Conservation (phyloP, 2,113 vertebrate genomes). For the Chinchilla lanigera region DNA sequence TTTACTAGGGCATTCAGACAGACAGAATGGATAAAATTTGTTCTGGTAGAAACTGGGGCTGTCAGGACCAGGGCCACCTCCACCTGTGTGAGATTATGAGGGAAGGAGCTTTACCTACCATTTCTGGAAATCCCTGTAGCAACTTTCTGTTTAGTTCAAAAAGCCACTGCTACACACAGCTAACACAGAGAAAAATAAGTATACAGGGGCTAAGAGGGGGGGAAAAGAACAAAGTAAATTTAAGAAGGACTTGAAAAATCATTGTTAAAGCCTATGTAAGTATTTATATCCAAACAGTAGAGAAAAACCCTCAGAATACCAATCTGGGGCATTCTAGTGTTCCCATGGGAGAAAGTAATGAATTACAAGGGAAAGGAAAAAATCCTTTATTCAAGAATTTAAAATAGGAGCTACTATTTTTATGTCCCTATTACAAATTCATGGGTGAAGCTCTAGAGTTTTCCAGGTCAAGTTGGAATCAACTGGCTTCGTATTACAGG, state of each 20-base stretch:
- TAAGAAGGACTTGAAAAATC: not conserved
- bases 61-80: not conserved
- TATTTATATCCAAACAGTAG: not conserved
- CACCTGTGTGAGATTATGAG: not conserved
- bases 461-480: constrained; percentile 40
- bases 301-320: not conserved
- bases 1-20: constrained; percentile 2
- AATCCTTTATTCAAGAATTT: not conserved
- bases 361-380: not conserved
- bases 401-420: not conserved
- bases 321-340: not conserved
- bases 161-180: not conserved
- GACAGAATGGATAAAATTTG: not conserved
- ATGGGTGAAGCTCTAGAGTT: not conserved
- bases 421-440: not conserved
- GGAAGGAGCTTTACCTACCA: not conserved
- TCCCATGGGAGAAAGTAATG: not conserved
- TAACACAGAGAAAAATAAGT: not conserved
- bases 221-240: not conserved
- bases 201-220: not conserved
- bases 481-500: constrained; percentile 43
- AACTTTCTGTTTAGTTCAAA: not conserved
- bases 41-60: not conserved
- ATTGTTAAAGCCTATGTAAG: not conserved
- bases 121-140: not conserved